phyloP scores from a whole-genome alignment of 2,113 vertebrate genomes.

The Cricetomys ansorgei region DNA sequence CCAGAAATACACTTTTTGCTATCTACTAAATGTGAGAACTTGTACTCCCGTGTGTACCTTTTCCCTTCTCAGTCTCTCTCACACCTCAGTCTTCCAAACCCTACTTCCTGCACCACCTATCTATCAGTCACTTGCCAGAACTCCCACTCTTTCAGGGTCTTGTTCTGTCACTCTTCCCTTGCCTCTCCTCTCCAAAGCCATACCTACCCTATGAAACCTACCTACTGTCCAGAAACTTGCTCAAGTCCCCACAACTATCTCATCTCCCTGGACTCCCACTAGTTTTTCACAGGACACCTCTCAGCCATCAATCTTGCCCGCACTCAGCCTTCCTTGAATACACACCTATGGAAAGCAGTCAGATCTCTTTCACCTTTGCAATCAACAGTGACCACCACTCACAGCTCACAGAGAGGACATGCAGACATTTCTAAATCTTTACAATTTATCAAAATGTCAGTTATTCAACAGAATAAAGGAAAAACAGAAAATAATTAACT shows the following conservation, averaged over 20 bases:
- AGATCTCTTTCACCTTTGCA: background rate
- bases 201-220: background rate
- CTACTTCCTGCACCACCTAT: background rate
- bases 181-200: background rate
- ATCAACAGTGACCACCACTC: background rate
- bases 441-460: background rate
- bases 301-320: background rate
- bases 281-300: background rate
- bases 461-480: constrained; percentile 5
- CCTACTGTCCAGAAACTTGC: background rate
- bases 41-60: background rate
- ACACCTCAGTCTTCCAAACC: too few relatives aligned
- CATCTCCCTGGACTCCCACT: too few relatives aligned
- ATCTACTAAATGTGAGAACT: background rate
- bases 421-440: background rate
- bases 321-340: background rate
- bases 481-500: constrained; percentile 43
- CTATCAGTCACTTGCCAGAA: background rate
- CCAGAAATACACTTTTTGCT: background rate
- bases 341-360: background rate
- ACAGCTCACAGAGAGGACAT: background rate
- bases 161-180: background rate
- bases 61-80: background rate
- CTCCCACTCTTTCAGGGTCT: background rate
- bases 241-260: background rate